Evolutionary conservation across 2,113 vertebrate genomes (phyloP).

Genomic region (Pagrus major): DNA sequence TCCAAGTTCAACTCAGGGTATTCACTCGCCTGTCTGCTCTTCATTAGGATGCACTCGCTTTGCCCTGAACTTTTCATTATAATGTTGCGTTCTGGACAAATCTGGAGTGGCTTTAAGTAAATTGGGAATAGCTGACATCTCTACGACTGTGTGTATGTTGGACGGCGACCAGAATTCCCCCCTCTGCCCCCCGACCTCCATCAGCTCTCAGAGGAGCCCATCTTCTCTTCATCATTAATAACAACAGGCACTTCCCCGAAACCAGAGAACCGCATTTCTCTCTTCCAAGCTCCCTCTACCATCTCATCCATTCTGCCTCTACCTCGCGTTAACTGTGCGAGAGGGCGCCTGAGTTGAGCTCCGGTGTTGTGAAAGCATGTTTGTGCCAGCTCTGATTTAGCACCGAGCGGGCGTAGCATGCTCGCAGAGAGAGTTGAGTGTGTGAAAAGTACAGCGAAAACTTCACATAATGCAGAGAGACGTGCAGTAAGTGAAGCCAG

Average conservation of each 20-base stretch:
- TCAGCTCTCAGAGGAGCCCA: constrained; percentile 59
- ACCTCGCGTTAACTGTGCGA: constrained; percentile 19
- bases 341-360: constrained; percentile 20
- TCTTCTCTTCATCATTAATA: constrained; percentile 65
- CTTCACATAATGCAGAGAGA: constrained; percentile 37
- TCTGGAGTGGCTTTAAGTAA: constrained; percentile 35
- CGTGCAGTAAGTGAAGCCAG: constrained; percentile 44
- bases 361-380: constrained; percentile 41
- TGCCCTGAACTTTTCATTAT: constrained; percentile 43
- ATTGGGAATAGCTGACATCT: constrained; percentile 60
- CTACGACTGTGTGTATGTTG: constrained; percentile 58
- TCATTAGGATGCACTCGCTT: constrained; percentile 41
- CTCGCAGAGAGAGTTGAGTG: constrained; percentile 9
- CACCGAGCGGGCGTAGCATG: constrained; percentile 1
- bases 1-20: constrained; percentile 43
- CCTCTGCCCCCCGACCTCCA: constrained; percentile 14
- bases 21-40: constrained; percentile 47
- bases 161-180: constrained; percentile 48
- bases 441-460: constrained; percentile 37
- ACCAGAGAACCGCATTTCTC: constrained; percentile 42
- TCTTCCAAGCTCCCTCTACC: constrained; percentile 5
- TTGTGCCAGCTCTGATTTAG: constrained; percentile 61
- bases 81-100: constrained; percentile 38
- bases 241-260: constrained; percentile 57
- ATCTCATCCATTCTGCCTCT: constrained; percentile 33